Conservation (phyloP, 1,140 invertebrate genomes). For the Zaprionus davidi region DNA sequence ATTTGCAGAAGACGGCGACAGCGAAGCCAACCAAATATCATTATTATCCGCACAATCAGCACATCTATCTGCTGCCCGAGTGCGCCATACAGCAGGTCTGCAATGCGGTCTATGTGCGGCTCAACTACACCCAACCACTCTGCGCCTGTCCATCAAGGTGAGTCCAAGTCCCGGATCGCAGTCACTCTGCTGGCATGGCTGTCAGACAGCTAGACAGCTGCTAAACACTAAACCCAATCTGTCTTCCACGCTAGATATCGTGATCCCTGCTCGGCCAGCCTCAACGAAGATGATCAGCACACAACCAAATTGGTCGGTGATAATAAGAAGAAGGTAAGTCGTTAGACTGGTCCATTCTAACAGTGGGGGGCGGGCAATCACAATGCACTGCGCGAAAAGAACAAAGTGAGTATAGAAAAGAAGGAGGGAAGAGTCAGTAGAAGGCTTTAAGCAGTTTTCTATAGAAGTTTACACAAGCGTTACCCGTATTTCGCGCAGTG, state of each 20-base stretch:
- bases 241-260: conserved; percentile 86
- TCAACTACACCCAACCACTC: conserved; percentile 96
- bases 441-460: background rate
- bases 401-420: background rate
- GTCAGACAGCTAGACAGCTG: conserved; percentile 22
- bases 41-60: conserved; percentile 97
- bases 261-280: conserved; percentile 94
- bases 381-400: background rate
- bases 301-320: conserved; percentile 94
- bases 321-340: conserved; percentile 90
- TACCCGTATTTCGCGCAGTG: conserved; percentile 18
- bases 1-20: conserved; percentile 90
- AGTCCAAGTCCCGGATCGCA: conserved; percentile 19
- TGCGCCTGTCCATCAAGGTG: conserved; percentile 93
- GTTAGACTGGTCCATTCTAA: conserved; percentile 18
- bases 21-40: conserved; percentile 96
- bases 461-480: too few species aligned
- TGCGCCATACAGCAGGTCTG: conserved; percentile 97
- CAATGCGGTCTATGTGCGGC: conserved; percentile 95
- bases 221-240: conserved; percentile 49
- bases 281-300: conserved; percentile 95
- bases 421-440: background rate
- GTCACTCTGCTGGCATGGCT: background rate
- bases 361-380: conserved; percentile 27
- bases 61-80: conserved; percentile 94